Evolutionary conservation across 2,113 vertebrate species (phyloP).

Genomic region (Lagopus leucura): DNA sequence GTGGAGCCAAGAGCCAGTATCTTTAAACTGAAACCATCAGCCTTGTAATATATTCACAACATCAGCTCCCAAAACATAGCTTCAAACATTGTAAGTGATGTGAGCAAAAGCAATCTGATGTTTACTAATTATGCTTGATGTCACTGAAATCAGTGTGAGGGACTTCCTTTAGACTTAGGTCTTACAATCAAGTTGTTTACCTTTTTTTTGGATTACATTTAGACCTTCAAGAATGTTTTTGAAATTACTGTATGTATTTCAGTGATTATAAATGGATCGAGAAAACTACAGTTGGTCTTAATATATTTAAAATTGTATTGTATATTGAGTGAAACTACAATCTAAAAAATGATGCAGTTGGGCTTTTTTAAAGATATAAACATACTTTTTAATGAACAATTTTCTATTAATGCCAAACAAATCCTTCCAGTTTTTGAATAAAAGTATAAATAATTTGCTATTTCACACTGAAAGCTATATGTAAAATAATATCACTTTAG

Average conservation of each 20-base stretch:
- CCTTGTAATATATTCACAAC: neutral
- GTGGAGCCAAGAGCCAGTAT: neutral
- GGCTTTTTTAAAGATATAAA: neutral
- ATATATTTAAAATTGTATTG: neutral
- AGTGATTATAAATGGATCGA: neutral
- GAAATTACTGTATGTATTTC: neutral
- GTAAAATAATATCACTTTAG: neutral
- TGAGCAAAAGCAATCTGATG: neutral
- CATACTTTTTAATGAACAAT: fast-evolving
- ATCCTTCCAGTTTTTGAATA: neutral
- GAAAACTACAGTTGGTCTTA: neutral
- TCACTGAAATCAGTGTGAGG: neutral
- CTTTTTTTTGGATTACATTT: neutral
- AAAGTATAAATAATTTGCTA: neutral
- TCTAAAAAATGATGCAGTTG: neutral
- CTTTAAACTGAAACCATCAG: neutral
- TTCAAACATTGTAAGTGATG: neutral
- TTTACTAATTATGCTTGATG: neutral
- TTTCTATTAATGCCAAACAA: neutral
- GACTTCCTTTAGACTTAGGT: neutral
- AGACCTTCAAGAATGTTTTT: neutral
- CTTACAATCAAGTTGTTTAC: neutral
- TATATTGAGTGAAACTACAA: neutral
- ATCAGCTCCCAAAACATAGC: neutral
- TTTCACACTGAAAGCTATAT: neutral